phyloP scores from a whole-genome alignment of 1,140 invertebrate species.

The Lucilia sericata region DNA sequence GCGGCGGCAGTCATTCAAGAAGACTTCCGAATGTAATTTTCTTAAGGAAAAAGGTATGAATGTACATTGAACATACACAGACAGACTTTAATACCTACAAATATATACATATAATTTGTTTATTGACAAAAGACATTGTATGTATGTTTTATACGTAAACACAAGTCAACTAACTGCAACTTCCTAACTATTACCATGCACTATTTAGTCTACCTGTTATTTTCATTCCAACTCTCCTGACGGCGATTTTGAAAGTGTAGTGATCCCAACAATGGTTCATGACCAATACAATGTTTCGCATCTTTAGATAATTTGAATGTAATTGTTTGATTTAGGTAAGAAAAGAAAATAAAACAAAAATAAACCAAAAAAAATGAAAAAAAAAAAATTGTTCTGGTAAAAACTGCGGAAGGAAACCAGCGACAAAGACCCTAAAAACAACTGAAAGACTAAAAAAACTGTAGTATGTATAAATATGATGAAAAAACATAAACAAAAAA shows the following conservation, averaged over 20 bases:
- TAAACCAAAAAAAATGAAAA: background rate
- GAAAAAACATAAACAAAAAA: slow-evolving; percentile 21
- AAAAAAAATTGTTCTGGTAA: background rate
- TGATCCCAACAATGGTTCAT: slow-evolving; percentile 22
- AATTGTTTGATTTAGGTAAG: slow-evolving; percentile 35
- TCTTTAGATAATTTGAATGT: slow-evolving; percentile 31
- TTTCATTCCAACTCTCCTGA: too few species aligned
- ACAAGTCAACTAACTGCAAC: too few species aligned
- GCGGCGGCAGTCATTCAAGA: slow-evolving; percentile 30
- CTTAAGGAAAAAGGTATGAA: background rate
- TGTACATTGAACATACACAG: too few species aligned
- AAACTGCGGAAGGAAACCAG: slow-evolving; percentile 30
- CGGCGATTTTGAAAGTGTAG: background rate
- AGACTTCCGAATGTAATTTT: slow-evolving; percentile 40
- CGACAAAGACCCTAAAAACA: slow-evolving; percentile 22
- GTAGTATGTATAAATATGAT: background rate
- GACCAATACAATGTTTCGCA: slow-evolving; percentile 11
- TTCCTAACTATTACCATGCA: too few species aligned
- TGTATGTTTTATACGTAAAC: too few species aligned
- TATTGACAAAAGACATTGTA: too few species aligned
- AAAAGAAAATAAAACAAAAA: slow-evolving; percentile 14
- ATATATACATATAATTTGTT: too few species aligned
- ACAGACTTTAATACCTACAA: too few species aligned
- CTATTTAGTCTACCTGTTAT: too few species aligned
- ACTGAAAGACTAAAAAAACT: too few species aligned